These are phyloP conservation scores for Oligia latruncula DNA, from an alignment of 2,888 invertebrate genomes.

Conservation along the genomic window DNA sequence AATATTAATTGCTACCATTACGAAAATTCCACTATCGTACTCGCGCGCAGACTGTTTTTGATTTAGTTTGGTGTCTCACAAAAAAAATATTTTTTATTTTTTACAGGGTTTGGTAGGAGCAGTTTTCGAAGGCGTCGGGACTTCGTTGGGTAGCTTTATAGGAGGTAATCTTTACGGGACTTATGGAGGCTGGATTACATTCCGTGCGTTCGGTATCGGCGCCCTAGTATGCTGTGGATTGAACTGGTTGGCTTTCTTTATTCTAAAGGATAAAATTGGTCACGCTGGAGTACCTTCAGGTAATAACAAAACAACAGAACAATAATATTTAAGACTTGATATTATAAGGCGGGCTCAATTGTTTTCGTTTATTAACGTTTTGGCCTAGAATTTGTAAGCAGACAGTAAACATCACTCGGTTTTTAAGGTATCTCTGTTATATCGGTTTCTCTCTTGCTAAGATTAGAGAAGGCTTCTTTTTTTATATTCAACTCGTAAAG, in stretches of 20 bases:
- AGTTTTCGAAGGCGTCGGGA: conserved; percentile 96
- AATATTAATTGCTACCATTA: not conserved
- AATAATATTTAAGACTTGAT: conserved; percentile 25
- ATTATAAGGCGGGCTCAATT: not conserved
- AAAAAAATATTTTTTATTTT: not conserved
- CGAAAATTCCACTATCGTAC: not conserved
- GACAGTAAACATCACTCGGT: conserved; percentile 3
- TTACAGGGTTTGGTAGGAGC: conserved; percentile 95
- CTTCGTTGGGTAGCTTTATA: conserved; percentile 94
- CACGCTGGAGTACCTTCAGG: conserved; percentile 75
- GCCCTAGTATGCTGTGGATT: conserved; percentile 91
- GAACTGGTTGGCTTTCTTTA: conserved; percentile 89
- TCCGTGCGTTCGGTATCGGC: conserved; percentile 93
- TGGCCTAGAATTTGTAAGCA: not conserved
- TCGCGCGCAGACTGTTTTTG: not conserved
- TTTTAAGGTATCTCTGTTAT: not conserved
- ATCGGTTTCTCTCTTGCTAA: not conserved
- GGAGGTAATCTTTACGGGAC: conserved; percentile 93
- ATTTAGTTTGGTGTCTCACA: not conserved
- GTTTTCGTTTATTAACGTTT: not conserved
- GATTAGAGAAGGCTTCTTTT: not conserved
- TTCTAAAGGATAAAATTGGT: conserved; percentile 72
- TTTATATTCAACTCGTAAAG: not conserved
- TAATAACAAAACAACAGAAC: conserved; percentile 72
- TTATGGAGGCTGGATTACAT: conserved; percentile 92